A percentile compares a stretch with the other conserved stretches of the same genome.
These are phyloP conservation scores for Nemopilema nomurai DNA, from an alignment of 30 jellyfish, hydroid and myxozoan genomes.

Conservation along the genomic window DNA sequence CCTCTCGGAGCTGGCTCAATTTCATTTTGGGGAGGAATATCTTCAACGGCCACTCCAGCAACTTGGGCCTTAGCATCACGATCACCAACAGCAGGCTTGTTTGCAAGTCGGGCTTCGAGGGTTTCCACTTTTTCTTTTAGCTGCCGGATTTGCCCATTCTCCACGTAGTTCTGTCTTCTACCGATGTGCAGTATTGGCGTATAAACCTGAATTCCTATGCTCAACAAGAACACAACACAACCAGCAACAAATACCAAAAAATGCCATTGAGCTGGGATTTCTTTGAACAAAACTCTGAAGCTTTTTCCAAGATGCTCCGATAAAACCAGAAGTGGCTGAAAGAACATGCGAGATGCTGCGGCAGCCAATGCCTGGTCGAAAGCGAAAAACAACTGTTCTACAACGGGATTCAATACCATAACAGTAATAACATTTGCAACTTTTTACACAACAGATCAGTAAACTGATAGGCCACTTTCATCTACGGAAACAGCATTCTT, in stretches of 20 bases:
- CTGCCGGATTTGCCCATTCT: background rate
- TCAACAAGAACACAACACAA: constrained; percentile 16
- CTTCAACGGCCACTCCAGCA: background rate
- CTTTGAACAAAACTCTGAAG: constrained; percentile 64
- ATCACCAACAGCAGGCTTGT: background rate
- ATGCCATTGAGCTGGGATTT: constrained; percentile 84
- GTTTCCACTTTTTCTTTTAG: background rate
- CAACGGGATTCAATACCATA: too few species aligned
- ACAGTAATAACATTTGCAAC: too few species aligned
- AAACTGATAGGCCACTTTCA: too few species aligned
- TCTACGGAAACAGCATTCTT: too few species aligned
- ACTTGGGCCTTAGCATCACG: background rate
- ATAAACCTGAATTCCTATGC: constrained; percentile 60
- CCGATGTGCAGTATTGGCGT: constrained; percentile 69
- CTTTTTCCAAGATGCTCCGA: constrained; percentile 67
- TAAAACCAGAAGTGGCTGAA: constrained; percentile 56
- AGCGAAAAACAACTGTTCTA: background rate
- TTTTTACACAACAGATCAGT: too few species aligned
- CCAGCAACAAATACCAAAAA: constrained; percentile 55
- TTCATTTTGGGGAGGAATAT: background rate
- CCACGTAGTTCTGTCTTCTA: background rate
- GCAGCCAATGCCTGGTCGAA: constrained; percentile 69
- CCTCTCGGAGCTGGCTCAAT: too few species aligned
- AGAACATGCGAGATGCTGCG: constrained; percentile 54
- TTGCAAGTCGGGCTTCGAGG: background rate